Base-by-base conservation (phyloP, 2,888 invertebrate species). In the Spialia ferax region DNA sequence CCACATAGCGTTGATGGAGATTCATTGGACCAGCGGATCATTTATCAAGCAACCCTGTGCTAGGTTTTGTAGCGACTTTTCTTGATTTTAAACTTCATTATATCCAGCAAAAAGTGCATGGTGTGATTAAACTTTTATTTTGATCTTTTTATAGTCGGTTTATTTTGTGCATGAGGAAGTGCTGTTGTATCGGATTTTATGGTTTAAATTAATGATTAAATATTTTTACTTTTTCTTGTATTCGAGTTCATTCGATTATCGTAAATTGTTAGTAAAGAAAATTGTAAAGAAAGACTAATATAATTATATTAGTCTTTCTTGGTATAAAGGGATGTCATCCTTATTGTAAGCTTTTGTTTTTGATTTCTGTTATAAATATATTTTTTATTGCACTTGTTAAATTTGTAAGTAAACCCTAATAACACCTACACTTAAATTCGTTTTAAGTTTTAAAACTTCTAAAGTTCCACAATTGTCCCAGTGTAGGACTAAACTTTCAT, bases 21-120 rank as follows among this genome's bases (percentile, higher is more conserved):
- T 89, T 88, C 89, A 91, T 91, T 88, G 90, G 84, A 79, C 82
- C 76, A 78, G 80, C 76, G 81, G 82, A 85, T 90, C 89, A 89
- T 91, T 91, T 90, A 91, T 91, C 90, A 91, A 87, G 80, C 79
- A 77, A 82, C 80, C 85, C 85, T 86, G 87, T 82, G 81, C 84
- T 83, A 81, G 80, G 74, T 82, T 85, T 87, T 86, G 84, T 86
- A 82, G 77, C 74, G 74, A 80, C 77, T 80, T 79, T 76, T 77
- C 72, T 79, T 79, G 83, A 88, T 86, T 87, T 84, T 81, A 84
- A 85, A 82, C 84, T 83, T 82, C 84, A 83, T 81, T 82, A 78
- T 77, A 80, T 77, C 82, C 80, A 78, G 82, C 83, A 80, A 75
- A 83, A 83, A 77, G 77, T 79, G 77, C 78, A 79, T 76, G 77